These are phyloP conservation scores for Hypotaenidia philippensis DNA, from an alignment of 2,797 vertebrate genomes.

Conservation along the genomic window DNA sequence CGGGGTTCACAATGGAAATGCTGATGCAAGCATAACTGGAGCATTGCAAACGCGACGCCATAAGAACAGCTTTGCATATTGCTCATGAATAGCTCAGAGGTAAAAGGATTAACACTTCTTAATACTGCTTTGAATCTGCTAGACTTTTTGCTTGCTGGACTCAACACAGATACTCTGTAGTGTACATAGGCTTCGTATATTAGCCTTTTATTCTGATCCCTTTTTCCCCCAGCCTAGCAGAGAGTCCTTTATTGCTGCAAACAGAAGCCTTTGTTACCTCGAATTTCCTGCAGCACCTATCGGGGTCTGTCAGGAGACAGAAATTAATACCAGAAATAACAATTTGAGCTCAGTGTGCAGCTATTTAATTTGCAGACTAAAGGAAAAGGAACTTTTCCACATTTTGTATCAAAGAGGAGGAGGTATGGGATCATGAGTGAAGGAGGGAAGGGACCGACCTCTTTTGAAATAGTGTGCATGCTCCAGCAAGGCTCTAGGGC, in stretches of 20 bases:
- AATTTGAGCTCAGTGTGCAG: conserved; percentile 10
- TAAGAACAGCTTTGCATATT: conserved; percentile 73
- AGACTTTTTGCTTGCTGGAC: conserved; percentile 63
- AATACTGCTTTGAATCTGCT: conserved; percentile 69
- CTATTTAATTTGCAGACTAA: conserved; percentile 31
- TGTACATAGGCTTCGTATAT: conserved; percentile 17
- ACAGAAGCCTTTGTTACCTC: conserved; percentile 58
- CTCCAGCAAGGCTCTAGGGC: background rate
- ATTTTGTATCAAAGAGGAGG: background rate
- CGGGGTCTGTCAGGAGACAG: conserved; percentile 47
- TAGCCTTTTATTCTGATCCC: conserved; percentile 40
- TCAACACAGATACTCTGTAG: conserved; percentile 52
- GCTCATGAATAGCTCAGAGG: conserved; percentile 74
- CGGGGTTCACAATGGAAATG: conserved; percentile 70
- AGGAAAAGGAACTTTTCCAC: conserved; percentile 1
- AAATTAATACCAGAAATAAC: conserved; percentile 64
- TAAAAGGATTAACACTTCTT: conserved; percentile 73
- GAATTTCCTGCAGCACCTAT: conserved; percentile 60
- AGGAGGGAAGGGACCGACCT: background rate
- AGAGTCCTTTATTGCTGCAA: conserved; percentile 35
- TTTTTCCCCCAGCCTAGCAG: background rate
- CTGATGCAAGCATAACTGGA: conserved; percentile 71
- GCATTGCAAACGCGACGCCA: conserved; percentile 56
- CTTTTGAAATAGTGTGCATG: background rate
- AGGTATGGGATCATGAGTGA: background rate